Base-by-base conservation (phyloP, 1,140 invertebrate genomes). In the Armadillidium nasatum region DNA sequence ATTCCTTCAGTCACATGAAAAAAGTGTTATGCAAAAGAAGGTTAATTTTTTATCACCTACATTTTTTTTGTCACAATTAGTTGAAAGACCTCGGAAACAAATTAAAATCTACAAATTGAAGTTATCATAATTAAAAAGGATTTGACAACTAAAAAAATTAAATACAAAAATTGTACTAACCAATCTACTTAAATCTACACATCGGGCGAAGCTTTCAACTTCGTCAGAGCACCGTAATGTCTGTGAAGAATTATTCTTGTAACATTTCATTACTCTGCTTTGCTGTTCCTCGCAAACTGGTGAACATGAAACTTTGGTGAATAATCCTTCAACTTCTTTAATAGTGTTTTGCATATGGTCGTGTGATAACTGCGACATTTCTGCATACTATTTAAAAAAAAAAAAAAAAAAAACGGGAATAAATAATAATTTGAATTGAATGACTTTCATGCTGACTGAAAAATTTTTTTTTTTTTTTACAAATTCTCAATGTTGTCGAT, bases 251-350 rank as follows among this genome's bases (percentile, higher is more conserved):
- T 81, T 76, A 19, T 79, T 76, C 22, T 78, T 66, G 71, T 81
- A 81, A 50, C 80, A 81, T 0, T 54, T 76, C 76, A 81, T 77
- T 10, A 81, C 80, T 13, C 72, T 68, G 13, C 76, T 73, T 74
- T 81, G 78, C 0, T 76, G 73, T 60, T 81, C 77, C 67, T 79
- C 78, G 78, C 80, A 81, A 11, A 81, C 77, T 10, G 78, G 80
- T 10, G 76, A 50, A 45, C 75, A 76, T 6, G 76, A 76, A 45
- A 76, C 78, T 45, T 79, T 79, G 72, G 79, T 54, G 66, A 81
- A 81, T 54, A 78, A 43, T 11, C 71, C 72, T 46, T 81, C 78
- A 23, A 81, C 80, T 33, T 81, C 80, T 50, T 78, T 78, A n/a
- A 79, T 44, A 15, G 80, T 73, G 43, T 44, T 68, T 44, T 66